phyloP scores from a whole-genome alignment of 2,888 invertebrate species.

The Morinoia aosen region DNA sequence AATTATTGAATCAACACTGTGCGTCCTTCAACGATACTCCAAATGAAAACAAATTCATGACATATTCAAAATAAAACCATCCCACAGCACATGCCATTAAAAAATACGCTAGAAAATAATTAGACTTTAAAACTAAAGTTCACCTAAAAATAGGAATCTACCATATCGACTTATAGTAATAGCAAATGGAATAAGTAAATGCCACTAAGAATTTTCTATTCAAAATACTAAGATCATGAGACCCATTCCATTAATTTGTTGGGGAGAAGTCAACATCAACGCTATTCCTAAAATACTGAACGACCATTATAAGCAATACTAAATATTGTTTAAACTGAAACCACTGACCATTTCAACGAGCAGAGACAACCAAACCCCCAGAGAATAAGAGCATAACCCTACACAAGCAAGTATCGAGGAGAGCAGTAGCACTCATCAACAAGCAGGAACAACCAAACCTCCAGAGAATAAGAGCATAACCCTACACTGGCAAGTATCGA shows the following conservation, averaged over 20 bases:
- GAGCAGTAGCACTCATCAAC: slow-evolving; percentile 29
- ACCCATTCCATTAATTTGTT: background rate
- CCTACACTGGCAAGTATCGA: background rate
- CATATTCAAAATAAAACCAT: too few relatives aligned
- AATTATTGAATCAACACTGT: too few relatives aligned
- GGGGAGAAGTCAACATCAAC: background rate
- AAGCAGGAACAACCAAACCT: too few relatives aligned
- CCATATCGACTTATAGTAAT: background rate
- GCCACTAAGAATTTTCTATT: background rate
- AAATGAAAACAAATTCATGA: too few relatives aligned
- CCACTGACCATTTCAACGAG: background rate
- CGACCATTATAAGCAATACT: background rate
- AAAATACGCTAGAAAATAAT: too few relatives aligned
- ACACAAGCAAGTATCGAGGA: background rate
- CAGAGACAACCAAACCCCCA: background rate
- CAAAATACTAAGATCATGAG: background rate
- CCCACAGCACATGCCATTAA: too few relatives aligned
- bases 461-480: background rate
- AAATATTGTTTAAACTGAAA: background rate
- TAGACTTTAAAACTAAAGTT: too few relatives aligned
- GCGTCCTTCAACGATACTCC: too few relatives aligned
- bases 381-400: background rate
- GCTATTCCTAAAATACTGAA: background rate
- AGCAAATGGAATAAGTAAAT: background rate
- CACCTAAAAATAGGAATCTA: background rate